Conservation (phyloP, 1,140 invertebrate species). For the Phymastichus coffea region DNA sequence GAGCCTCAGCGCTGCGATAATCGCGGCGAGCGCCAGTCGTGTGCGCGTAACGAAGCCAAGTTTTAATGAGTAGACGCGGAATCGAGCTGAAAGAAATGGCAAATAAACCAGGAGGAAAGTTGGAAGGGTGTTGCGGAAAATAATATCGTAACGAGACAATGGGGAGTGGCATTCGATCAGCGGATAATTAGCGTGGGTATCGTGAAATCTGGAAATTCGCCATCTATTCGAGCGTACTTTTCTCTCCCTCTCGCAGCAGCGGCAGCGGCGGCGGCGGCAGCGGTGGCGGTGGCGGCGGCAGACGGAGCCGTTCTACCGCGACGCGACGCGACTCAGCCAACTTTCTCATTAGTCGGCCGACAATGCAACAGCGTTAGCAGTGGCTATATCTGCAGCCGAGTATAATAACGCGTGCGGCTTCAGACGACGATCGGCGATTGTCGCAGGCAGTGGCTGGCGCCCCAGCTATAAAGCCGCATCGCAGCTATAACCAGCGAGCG, state of each 20-base stretch:
- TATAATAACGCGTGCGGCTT: conserved; percentile 46
- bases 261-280: background rate
- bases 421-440: conserved; percentile 43
- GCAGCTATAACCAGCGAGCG: conserved; percentile 16
- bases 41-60: too few relatives aligned
- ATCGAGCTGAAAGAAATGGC: background rate
- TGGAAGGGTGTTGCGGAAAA: conserved; percentile 4
- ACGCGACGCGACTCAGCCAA: conserved; percentile 39
- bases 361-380: conserved; percentile 44
- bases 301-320: too few relatives aligned
- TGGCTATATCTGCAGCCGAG: conserved; percentile 38
- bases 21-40: too few relatives aligned
- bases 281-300: too few relatives aligned
- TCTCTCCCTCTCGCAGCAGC: background rate
- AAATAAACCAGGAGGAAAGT: conserved; percentile 7
- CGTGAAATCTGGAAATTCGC: conserved; percentile 12
- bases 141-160: conserved; percentile 12
- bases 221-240: conserved; percentile 13
- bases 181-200: conserved; percentile 27
- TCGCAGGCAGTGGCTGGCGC: too few relatives aligned
- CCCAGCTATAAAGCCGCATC: conserved; percentile 20
- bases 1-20: too few relatives aligned
- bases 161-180: conserved; percentile 10
- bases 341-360: conserved; percentile 53
- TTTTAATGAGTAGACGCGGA: too few relatives aligned